Base-by-base conservation (phyloP, 2,888 invertebrate genomes). In the Monoplex corrugatus region DNA sequence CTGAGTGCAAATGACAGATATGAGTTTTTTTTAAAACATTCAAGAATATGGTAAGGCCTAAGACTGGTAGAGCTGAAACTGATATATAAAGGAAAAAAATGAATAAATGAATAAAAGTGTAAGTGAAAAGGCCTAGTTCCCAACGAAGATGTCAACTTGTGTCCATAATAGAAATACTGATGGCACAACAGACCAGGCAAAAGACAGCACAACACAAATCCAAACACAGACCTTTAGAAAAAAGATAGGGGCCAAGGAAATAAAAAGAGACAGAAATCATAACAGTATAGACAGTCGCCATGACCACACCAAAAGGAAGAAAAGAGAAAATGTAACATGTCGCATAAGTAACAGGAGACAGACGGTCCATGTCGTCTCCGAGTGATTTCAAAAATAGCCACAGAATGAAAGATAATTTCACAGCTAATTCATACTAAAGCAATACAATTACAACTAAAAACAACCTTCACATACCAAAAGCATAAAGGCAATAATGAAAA, bases 321-420 rank as follows among this genome's bases (percentile, higher is more conserved):
- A 87, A 80, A 89, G 84, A 44, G 35, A 57, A 90, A 86, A 80
- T 75, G 40, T 57, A 87, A 43, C 85, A 45, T 38, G 45, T 75
- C 82, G 50, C 87, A 78, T 82, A 28, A 28, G 78, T 38, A 75
- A 88, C 57, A 88, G 86, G 85, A 80, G 89, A 89, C 78, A 80
- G 78, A 28, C 43, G 40, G 43, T 80, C 78, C 78, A 80, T 28
- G 43, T 28, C 43, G 40, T 80, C 32, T 43, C 43, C 43, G 40
- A 43, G 78, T 43, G 78, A 80, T 43, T 10, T 8, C 75, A 80
- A 75, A 80, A 80, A 80, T 43, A 80, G 6, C 28, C 40, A 43
- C n/a, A 38, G 40, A 28, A 80, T 80, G 78, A 80, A 43, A 80
- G 78, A 80, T 43, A 75, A 13, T 3, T 35, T 38, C 13, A n/a